phyloP scores from a whole-genome alignment of 1,140 invertebrate genomes.

The Drosophila busckii region DNA sequence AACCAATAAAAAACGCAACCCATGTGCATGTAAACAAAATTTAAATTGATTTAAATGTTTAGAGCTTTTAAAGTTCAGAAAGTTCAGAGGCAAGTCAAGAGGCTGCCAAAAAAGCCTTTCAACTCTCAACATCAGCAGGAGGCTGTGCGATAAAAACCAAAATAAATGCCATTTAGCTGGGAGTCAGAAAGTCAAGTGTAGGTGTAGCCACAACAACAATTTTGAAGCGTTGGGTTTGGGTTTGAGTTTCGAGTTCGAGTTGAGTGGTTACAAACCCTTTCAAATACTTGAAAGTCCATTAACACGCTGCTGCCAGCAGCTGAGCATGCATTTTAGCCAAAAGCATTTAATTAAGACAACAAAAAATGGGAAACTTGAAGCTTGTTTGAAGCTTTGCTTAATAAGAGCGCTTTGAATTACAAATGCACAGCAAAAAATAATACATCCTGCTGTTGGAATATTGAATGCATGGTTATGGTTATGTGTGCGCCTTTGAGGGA shows the following conservation, averaged over 20 bases:
- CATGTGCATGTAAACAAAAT: slow-evolving; percentile 47
- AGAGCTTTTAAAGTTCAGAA: slow-evolving; percentile 9
- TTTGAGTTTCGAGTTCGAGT: neutral
- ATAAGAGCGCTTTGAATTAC: no score
- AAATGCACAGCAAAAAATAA: no score
- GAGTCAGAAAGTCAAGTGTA: slow-evolving; percentile 21
- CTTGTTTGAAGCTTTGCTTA: no score
- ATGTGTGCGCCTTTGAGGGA: slow-evolving; percentile 6
- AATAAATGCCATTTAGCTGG: slow-evolving; percentile 27
- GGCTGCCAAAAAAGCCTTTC: slow-evolving; percentile 19
- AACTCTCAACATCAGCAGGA: slow-evolving; percentile 13
- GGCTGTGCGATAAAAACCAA: neutral
- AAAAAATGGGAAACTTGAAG: no score
- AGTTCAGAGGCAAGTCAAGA: neutral
- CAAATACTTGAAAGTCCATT: slow-evolving; percentile 19
- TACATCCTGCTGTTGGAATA: neutral
- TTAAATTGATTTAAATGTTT: slow-evolving; percentile 69
- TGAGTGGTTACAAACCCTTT: slow-evolving; percentile 15
- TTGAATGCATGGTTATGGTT: no score
- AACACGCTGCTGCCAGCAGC: slow-evolving; percentile 8
- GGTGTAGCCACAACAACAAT: slow-evolving; percentile 25
- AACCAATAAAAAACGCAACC: slow-evolving; percentile 34
- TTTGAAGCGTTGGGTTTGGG: slow-evolving; percentile 12
- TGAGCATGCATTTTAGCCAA: neutral
- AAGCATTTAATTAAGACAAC: no score